Base-by-base conservation (phyloP, 2,888 invertebrate species). In the Phyllotreta striolata region DNA sequence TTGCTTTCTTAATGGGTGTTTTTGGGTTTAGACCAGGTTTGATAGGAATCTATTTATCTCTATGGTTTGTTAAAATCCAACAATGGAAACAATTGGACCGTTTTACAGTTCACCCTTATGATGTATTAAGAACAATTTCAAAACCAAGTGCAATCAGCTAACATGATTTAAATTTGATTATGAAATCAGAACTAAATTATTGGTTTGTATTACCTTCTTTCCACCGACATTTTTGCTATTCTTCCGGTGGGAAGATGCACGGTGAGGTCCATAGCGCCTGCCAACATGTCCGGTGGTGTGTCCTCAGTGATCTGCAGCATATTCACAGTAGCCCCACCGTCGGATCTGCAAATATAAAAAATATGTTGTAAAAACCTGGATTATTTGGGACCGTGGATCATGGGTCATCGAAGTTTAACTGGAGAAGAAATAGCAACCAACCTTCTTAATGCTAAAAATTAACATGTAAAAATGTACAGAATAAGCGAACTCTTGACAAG, bases 211-310 rank as follows among this genome's bases (percentile, higher is more conserved):
- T 72, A 87, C 87, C 85, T 85, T 76, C 86, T 79, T 76, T 85
- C 85, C 49, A 86, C 85, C 65, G 84, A 82, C 83, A 85, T 85
- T 73, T 83, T 83, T 69, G 85, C 83, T 41, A 82, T 73, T 67
- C 75, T 75, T 38, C 84, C 84, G 69, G 82, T 82, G 24, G 89
- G 89, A 69, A 89, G 83, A 73, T 88, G 85, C 66, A 89, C 87
- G 70, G 85, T 83, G 66, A 89, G 84, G 76, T 88, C 88, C 88
- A 89, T 89, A 77, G 86, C 85, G 69, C 89, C 89, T 70, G 88
- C 86, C 78, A 89, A 82, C 85, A 88, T 87, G 79, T 89, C 89
- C 64, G 87, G 86, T 67, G 89, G 88, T 51, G 88, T 88, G 79
- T 88, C 88, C 79, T 89, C 88, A 67, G 88, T 88, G 78, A 88